Base-by-base conservation (phyloP, 2,797 vertebrate species). In the Chiroxiphia lanceolata region DNA sequence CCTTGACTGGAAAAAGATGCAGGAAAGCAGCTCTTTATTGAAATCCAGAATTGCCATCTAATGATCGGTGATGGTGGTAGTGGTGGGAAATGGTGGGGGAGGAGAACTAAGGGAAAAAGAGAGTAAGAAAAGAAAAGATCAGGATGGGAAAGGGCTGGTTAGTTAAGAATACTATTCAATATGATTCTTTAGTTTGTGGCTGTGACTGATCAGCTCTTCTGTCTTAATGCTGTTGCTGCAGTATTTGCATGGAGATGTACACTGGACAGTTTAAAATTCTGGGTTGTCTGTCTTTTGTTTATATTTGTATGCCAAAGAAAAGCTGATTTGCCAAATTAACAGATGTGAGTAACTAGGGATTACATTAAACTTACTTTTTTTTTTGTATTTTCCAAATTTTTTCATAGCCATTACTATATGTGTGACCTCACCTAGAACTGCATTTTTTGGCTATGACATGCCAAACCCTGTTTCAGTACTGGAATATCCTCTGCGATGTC, bases 321-420 rank as follows among this genome's bases (percentile, higher is more conserved):
- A 89, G 27, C 31, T 80, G 31, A 56, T 91, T 83, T 92, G 11
- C 34, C 47, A 65, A 15, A 82, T 63, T 72, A 84, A 59, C n/a
- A 71, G 6, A 29, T 51, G 5, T 19, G 22, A 76, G 42, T 54
- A 36, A 51, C 15, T 38, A 68, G 25, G 17, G 3, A 51, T 78
- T 16, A 42, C 19, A 34, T 44, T 38, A 80, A 70, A 40, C 47
- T 65, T 83, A 56, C 7, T 74, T 88, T 78, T 47, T 47, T n/a
- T 72, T 36, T 76, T 90, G 13, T 42, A 25, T 86, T 78, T 81
- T 63, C 19, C 21, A 47, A 6, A 1, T 10, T 69, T 79, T 56
- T 69, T 45, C 1, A 1, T 45, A 21, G 23, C 8, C 38, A 74
- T 9, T 23, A 40, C 29, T 82, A 6, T 15, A 57, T 23, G 8